A percentile compares a stretch with the other conserved stretches of the same genome.
Conservation (phyloP, 1,140 invertebrate genomes). For the Battus philenor region DNA sequence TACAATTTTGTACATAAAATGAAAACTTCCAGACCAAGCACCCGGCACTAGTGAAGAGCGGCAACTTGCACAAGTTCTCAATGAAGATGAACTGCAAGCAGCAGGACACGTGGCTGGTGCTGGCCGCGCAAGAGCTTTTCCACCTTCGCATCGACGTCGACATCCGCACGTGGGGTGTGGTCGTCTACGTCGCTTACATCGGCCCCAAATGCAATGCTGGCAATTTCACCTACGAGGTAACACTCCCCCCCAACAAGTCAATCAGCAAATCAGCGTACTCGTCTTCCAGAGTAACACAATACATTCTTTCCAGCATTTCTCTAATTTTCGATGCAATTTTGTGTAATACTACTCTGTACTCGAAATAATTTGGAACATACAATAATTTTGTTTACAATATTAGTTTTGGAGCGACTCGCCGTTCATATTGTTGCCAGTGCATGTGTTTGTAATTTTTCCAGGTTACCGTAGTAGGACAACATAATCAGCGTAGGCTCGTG, state of each 20-base stretch:
- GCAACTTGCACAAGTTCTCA: slow-evolving; percentile 39
- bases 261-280: too few species aligned
- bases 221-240: slow-evolving; percentile 47
- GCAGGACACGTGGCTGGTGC: slow-evolving; percentile 45
- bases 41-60: slow-evolving; percentile 32
- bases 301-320: too few species aligned
- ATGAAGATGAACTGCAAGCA: slow-evolving; percentile 43
- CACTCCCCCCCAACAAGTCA: too few species aligned
- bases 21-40: slow-evolving; percentile 36
- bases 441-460: slow-evolving; percentile 21
- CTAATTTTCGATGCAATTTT: too few species aligned
- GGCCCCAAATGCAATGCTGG: slow-evolving; percentile 49
- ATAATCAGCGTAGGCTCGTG: slow-evolving; percentile 37
- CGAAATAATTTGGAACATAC: too few species aligned
- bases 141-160: slow-evolving; percentile 48
- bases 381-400: too few species aligned
- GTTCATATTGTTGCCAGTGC: neutral
- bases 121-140: slow-evolving; percentile 41
- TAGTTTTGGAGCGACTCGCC: too few species aligned
- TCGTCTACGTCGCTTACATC: slow-evolving; percentile 47
- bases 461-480: slow-evolving; percentile 40
- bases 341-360: too few species aligned
- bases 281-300: too few species aligned
- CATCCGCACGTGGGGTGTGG: slow-evolving; percentile 35
- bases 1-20: too few species aligned